A percentile compares a stretch with the other conserved stretches of the same genome.
Evolutionary conservation across 2,888 invertebrate genomes (phyloP).

Genomic region (Tolmerus cingulatus): DNA sequence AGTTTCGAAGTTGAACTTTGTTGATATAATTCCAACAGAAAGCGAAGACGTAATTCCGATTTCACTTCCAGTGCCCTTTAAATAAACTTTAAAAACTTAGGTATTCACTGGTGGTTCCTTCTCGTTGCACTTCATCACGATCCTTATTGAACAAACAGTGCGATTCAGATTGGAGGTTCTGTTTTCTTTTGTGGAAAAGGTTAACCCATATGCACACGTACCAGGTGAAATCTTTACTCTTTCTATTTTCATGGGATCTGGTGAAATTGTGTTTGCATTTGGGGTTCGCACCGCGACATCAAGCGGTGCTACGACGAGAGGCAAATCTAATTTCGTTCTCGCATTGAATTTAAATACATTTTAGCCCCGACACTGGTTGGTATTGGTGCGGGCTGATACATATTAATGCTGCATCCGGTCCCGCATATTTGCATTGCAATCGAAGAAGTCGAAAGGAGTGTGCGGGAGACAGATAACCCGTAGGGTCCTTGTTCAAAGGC

Average conservation of each 20-base stretch:
- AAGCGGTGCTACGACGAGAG: not conserved
- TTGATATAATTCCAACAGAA: not conserved
- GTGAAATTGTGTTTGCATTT: not conserved
- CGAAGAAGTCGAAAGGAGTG: not conserved
- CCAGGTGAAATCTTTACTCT: not conserved
- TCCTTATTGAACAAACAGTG: not conserved
- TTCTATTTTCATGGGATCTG: not conserved
- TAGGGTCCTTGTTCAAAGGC: not conserved
- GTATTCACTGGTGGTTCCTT: not conserved
- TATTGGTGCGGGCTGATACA: not conserved
- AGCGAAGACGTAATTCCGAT: not conserved
- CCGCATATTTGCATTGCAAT: not conserved
- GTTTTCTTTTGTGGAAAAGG: not conserved
- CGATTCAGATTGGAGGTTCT: not conserved
- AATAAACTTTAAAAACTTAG: not conserved
- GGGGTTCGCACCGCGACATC: not conserved
- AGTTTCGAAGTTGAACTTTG: not conserved
- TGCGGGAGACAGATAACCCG: not conserved
- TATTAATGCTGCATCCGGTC: not conserved
- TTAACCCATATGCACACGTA: not conserved
- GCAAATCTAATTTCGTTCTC: not conserved
- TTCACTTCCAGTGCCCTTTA: not conserved
- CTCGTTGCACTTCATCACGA: not conserved
- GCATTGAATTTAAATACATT: not conserved
- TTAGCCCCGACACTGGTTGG: not conserved